Percentiles rank a stretch among this genome's conserved stretches.
phyloP scores from a whole-genome alignment of 2,888 invertebrate species.

The Phasia obesa region DNA sequence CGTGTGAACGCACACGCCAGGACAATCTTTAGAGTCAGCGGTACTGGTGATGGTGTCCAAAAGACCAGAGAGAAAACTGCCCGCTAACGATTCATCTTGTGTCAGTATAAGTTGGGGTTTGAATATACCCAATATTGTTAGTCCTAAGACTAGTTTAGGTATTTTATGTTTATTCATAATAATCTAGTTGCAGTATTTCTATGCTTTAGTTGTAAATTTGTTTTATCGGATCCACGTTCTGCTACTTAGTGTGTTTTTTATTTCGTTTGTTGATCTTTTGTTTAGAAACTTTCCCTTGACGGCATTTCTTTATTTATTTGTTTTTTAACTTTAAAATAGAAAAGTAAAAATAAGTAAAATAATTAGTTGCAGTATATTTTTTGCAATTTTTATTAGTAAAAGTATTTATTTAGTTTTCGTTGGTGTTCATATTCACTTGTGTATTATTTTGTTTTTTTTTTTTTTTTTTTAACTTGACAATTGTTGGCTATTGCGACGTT shows the following conservation, averaged over 20 bases:
- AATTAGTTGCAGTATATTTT: not conserved
- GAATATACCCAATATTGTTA: conserved; percentile 63
- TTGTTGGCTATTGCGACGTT: not conserved
- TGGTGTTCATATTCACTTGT: no score
- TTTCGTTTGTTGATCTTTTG: not conserved
- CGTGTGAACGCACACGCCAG: conserved; percentile 93
- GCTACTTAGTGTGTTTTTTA: not conserved
- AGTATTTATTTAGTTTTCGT: conserved; percentile 34
- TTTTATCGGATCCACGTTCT: conserved; percentile 57
- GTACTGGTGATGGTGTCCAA: conserved; percentile 93
- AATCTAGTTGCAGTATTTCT: conserved; percentile 14
- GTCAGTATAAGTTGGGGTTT: conserved; percentile 42
- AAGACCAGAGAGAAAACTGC: conserved; percentile 91
- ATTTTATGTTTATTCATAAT: conserved; percentile 73
- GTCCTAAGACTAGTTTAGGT: conserved; percentile 71
- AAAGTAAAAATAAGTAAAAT: not conserved
- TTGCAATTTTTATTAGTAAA: conserved; percentile 12
- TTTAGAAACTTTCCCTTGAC: conserved; percentile 66
- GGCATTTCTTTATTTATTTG: conserved; percentile 57
- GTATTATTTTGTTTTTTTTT: not conserved
- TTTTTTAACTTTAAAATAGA: conserved; percentile 48
- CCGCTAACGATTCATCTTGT: conserved; percentile 90
- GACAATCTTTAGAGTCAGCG: conserved; percentile 92
- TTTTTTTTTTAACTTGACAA: conserved; percentile 1
- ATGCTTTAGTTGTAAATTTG: not conserved